Evolutionary conservation across 2,113 vertebrate species (phyloP).

Genomic region (Oryzias melastigma): DNA sequence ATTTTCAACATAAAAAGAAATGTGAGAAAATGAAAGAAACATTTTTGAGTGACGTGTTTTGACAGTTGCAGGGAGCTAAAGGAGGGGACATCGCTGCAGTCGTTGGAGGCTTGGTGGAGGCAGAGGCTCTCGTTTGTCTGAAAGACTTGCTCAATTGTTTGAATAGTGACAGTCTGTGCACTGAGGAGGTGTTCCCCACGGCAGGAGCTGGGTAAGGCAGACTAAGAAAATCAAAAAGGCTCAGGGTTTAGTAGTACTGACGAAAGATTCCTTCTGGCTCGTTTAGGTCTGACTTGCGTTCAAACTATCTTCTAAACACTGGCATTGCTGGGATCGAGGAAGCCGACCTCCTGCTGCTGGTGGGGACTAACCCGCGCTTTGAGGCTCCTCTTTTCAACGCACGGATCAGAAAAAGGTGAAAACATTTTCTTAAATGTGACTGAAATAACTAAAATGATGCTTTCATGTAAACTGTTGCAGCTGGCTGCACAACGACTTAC

Average conservation of each 20-base stretch:
- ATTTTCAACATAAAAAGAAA: constrained; percentile 14
- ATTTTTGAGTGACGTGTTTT: constrained; percentile 10
- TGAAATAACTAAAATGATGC: neutral
- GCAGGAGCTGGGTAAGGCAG: constrained; percentile 83
- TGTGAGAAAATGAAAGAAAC: neutral
- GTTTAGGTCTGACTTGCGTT: constrained; percentile 85
- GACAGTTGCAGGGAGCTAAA: constrained; percentile 82
- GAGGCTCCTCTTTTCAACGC: constrained; percentile 90
- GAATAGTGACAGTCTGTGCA: constrained; percentile 85
- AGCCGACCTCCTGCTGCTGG: constrained; percentile 85
- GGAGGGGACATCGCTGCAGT: constrained; percentile 82
- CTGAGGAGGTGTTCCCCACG: constrained; percentile 88
- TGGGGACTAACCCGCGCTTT: constrained; percentile 89
- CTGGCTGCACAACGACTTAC: constrained; percentile 92
- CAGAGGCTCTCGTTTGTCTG: constrained; percentile 86
- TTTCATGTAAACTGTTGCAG: constrained; percentile 57
- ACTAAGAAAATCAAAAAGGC: neutral
- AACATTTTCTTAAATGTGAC: constrained; percentile 26
- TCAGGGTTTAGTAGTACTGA: neutral
- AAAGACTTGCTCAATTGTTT: constrained; percentile 87
- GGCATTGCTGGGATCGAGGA: constrained; percentile 88
- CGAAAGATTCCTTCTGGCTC: neutral
- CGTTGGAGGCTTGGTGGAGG: constrained; percentile 88
- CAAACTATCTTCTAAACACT: constrained; percentile 88
- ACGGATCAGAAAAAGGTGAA: constrained; percentile 87